Conservation (phyloP, 2,888 invertebrate species). For the Sesia bembeciformis region DNA sequence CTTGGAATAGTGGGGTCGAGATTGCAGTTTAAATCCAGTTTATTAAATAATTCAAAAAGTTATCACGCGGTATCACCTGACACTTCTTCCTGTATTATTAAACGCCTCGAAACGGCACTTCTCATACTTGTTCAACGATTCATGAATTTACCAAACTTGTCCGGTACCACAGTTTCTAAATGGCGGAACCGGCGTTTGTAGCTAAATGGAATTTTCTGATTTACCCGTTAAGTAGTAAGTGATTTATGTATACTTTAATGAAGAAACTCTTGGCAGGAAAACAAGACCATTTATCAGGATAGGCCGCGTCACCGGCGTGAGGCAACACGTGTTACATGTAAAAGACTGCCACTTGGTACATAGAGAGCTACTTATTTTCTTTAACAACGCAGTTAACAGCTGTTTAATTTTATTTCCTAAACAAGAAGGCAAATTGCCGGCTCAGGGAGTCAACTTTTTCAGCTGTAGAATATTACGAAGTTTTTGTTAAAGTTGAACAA, state of each 20-base stretch:
- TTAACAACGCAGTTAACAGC: neutral
- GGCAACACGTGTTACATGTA: neutral
- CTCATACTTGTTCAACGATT: conserved; percentile 21
- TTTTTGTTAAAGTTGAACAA: conserved; percentile 1
- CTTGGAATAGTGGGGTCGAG: neutral
- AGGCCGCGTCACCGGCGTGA: conserved; percentile 5
- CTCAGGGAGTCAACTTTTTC: neutral
- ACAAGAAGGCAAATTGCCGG: neutral
- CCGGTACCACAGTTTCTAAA: neutral
- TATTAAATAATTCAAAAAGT: conserved; percentile 37
- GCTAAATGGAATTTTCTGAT: neutral
- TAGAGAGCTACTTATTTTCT: too few relatives aligned
- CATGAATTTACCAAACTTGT: conserved; percentile 1
- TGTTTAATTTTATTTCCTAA: conserved; percentile 1
- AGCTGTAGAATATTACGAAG: neutral
- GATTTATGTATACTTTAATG: conserved; percentile 13
- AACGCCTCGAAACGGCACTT: conserved; percentile 28
- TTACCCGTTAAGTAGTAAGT: neutral
- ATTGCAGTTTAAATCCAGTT: neutral
- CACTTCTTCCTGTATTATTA: conserved; percentile 36
- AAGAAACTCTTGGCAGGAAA: conserved; percentile 10
- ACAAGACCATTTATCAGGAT: conserved; percentile 13
- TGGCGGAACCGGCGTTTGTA: neutral
- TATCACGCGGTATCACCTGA: conserved; percentile 26
- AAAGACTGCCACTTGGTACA: neutral